These are phyloP conservation scores for Hirtodrosophila duncani DNA, from an alignment of 2,888 invertebrate genomes.

Conservation along the genomic window DNA sequence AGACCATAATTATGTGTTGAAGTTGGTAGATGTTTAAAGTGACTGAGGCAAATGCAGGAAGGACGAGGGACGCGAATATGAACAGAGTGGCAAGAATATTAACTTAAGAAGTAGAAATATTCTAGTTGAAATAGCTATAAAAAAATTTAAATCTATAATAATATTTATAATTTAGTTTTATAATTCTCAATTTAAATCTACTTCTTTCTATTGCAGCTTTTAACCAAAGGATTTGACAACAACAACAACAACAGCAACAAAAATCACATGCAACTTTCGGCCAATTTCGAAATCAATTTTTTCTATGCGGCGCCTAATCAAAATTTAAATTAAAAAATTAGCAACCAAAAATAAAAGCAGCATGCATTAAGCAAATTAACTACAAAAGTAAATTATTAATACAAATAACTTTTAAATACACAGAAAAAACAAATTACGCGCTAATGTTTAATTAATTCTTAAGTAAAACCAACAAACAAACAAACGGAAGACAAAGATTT, in stretches of 20 bases:
- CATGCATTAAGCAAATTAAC: conserved; percentile 30
- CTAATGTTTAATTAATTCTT: conserved; percentile 72
- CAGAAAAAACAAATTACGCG: conserved; percentile 35
- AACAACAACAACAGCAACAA: conserved; percentile 30
- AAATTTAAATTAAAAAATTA: conserved; percentile 51
- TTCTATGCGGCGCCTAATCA: conserved; percentile 49
- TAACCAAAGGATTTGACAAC: conserved; percentile 60
- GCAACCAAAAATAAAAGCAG: conserved; percentile 43
- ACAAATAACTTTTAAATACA: conserved; percentile 45
- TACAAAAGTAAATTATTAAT: conserved; percentile 29
- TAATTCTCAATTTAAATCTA: background rate
- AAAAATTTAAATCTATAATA: background rate
- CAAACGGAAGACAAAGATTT: conserved; percentile 76
- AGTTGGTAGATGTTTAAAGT: conserved; percentile 64
- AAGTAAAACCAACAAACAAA: conserved; percentile 77
- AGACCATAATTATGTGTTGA: conserved; percentile 73
- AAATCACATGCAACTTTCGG: conserved; percentile 24
- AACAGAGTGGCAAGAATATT: conserved; percentile 36
- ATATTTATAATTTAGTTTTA: background rate
- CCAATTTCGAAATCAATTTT: conserved; percentile 11
- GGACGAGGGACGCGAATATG: conserved; percentile 9
- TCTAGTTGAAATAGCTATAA: conserved; percentile 6
- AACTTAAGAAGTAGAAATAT: conserved; percentile 11
- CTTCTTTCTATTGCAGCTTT: conserved; percentile 33
- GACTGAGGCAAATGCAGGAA: conserved; percentile 27